phyloP scores from a whole-genome alignment of 2,797 vertebrate species.

The Cichlasoma orientale region DNA sequence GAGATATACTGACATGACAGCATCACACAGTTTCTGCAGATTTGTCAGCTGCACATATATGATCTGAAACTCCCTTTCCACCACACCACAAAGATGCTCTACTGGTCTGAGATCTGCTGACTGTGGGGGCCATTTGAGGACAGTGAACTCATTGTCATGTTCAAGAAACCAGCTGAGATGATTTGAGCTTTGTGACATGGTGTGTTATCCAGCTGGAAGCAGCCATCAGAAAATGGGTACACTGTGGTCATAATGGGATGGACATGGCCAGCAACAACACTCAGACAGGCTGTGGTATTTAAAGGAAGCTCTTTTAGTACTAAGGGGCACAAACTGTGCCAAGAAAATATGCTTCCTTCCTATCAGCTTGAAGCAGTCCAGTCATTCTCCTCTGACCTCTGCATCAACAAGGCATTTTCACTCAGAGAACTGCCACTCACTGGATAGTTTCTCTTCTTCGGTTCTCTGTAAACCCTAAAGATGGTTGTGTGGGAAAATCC shows the following conservation, averaged over 20 bases:
- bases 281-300: too few species aligned
- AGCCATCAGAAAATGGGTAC: too few species aligned
- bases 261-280: too few species aligned
- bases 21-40: neutral
- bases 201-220: too few species aligned
- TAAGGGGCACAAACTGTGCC: too few species aligned
- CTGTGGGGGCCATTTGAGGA: neutral
- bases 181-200: neutral
- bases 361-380: too few species aligned
- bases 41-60: neutral
- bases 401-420: neutral
- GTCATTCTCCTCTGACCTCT: neutral
- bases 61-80: neutral
- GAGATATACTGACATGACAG: neutral
- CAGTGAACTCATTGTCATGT: neutral
- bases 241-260: too few species aligned
- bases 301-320: too few species aligned
- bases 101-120: neutral
- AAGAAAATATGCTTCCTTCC: too few species aligned
- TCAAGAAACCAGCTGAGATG: neutral
- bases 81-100: neutral
- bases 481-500: neutral
- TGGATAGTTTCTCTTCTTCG: neutral
- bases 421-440: neutral
- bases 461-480: neutral